A percentile compares a stretch with the other conserved stretches of the same genome.
phyloP scores from a whole-genome alignment of 2,888 invertebrate genomes.

The Callyntrura sp. region DNA sequence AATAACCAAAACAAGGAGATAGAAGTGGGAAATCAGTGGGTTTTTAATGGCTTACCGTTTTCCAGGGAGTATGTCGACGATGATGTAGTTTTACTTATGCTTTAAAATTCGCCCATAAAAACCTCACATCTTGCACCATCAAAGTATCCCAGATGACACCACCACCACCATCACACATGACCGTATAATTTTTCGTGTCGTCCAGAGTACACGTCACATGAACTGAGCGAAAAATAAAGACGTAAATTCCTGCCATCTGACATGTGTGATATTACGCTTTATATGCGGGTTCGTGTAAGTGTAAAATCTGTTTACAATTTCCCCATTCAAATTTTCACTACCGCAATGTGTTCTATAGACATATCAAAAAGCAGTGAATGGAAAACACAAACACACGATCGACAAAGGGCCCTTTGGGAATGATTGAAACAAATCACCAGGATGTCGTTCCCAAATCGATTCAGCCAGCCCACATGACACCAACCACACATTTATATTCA shows the following conservation, averaged over 20 bases:
- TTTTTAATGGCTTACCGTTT: slow-evolving; percentile 8
- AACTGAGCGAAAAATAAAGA: slow-evolving; percentile 2
- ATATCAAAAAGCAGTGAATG: background rate
- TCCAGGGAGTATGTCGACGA: background rate
- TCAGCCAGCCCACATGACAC: slow-evolving; percentile 58
- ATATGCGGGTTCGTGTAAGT: background rate
- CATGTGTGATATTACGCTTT: slow-evolving; percentile 39
- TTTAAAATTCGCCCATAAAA: slow-evolving; percentile 33
- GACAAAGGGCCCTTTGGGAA: slow-evolving; percentile 63
- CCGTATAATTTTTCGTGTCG: slow-evolving; percentile 52
- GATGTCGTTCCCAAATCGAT: slow-evolving; percentile 66
- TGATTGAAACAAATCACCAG: slow-evolving; percentile 72
- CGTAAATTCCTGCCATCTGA: slow-evolving; percentile 36
- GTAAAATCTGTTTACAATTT: slow-evolving; percentile 56
- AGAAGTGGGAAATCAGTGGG: slow-evolving; percentile 16
- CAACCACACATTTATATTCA: slow-evolving; percentile 1
- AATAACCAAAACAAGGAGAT: background rate
- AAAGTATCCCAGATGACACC: slow-evolving; percentile 45
- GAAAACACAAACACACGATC: slow-evolving; percentile 2
- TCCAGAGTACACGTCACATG: slow-evolving; percentile 10
- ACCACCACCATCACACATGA: slow-evolving; percentile 45
- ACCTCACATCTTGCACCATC: slow-evolving; percentile 20
- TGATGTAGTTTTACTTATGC: slow-evolving; percentile 9
- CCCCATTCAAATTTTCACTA: slow-evolving; percentile 29
- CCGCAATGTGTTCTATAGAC: background rate